phyloP scores from a whole-genome alignment of 2,888 invertebrate genomes.

The Temnothorax ravouxi region DNA sequence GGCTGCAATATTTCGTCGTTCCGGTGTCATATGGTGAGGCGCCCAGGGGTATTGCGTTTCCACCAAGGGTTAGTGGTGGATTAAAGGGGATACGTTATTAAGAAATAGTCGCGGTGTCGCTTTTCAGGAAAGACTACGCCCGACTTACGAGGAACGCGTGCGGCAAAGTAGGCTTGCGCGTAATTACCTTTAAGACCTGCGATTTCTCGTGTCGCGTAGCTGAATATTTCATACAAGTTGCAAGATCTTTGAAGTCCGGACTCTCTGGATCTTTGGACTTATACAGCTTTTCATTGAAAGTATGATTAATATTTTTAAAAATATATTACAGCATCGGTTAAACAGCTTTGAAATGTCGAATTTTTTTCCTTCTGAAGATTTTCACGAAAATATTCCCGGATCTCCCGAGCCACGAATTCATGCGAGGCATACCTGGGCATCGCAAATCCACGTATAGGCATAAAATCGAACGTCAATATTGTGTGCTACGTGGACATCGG shows the following conservation, averaged over 20 bases:
- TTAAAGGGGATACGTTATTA: conserved; percentile 78
- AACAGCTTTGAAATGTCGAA: not conserved
- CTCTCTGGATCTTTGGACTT: not conserved
- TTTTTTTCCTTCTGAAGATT: not conserved
- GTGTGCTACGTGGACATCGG: conserved; percentile 16
- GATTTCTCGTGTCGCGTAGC: not conserved
- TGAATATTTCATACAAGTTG: not conserved
- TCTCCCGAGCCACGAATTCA: too few species aligned
- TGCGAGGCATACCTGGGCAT: too few species aligned
- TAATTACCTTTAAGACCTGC: conserved; percentile 17
- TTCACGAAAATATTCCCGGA: not conserved
- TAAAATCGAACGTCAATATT: conserved; percentile 16
- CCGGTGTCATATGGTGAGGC: conserved; percentile 80
- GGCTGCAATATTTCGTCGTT: conserved; percentile 82
- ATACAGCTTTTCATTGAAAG: not conserved
- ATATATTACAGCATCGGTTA: not conserved
- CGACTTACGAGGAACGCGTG: not conserved
- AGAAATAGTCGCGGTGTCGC: conserved; percentile 61
- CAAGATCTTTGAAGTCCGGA: not conserved
- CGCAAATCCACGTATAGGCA: not conserved
- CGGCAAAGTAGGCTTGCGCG: not conserved
- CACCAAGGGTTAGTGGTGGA: conserved; percentile 58
- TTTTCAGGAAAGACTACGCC: conserved; percentile 20
- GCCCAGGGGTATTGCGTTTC: conserved; percentile 82
- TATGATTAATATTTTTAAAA: not conserved